Evolutionary conservation across 2,797 vertebrate genomes (phyloP).

Genomic region (Lemur catta): DNA sequence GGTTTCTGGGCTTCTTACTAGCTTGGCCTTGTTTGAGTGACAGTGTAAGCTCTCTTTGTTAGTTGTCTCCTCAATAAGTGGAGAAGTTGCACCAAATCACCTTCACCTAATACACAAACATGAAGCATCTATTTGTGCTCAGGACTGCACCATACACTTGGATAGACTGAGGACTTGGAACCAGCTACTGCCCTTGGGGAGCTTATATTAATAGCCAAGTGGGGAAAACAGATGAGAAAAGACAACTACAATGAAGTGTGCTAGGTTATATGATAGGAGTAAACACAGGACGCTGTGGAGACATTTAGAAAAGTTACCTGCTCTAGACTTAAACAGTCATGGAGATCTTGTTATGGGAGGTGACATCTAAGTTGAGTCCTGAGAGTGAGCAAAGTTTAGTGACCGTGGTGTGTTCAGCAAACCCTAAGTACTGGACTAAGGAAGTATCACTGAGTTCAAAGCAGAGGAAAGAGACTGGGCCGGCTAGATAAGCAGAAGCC

Average conservation of each 20-base stretch:
- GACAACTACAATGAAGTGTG: too few relatives aligned
- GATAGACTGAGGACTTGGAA: background rate
- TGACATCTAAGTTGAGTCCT: background rate
- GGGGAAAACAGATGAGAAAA: background rate
- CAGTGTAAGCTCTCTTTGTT: background rate
- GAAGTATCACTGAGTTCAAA: background rate
- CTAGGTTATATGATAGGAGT: background rate
- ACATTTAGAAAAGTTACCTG: background rate
- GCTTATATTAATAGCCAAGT: background rate
- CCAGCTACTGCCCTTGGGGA: background rate
- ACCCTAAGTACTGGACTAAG: background rate
- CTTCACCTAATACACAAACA: background rate
- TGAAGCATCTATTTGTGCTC: background rate
- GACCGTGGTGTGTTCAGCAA: background rate
- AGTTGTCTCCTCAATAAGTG: background rate
- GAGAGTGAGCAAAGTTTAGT: background rate
- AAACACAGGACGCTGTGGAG: background rate
- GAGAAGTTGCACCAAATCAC: background rate
- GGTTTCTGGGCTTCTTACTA: slow-evolving; percentile 53
- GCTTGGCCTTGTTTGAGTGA: background rate
- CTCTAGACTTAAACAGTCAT: background rate
- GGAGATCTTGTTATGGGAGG: background rate
- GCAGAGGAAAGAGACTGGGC: background rate
- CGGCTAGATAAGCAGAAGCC: background rate
- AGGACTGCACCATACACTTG: background rate